Evolutionary conservation across 2,113 vertebrate species (phyloP), one percentile per base, ranked within the genome.

Genomic region (Turdus rufiventris): DNA sequence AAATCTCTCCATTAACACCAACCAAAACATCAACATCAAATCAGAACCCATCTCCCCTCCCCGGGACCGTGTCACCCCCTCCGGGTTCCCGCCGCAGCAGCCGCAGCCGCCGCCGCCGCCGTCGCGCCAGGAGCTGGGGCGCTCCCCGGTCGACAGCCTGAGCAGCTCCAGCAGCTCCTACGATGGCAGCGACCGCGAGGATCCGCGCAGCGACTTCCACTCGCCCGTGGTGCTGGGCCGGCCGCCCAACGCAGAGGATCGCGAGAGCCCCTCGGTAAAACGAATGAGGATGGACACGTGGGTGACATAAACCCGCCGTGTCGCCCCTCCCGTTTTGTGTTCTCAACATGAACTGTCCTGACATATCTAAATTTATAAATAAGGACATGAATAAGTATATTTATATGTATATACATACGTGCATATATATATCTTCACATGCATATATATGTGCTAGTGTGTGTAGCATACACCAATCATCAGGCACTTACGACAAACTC

Each of bases 111-210:
- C 96, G n/a, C 98, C 97, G 53, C 98, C 97, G 8, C 98, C 97
- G 82, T 97, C 98, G 56, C 98, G 99, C 63, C 99, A 99, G 96
- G 99, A 99, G 57, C 96, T 99, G 98, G 99, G 99, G 70, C 98
- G 99, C 94, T 99, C 99, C 11, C 99, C 99, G 0, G 99, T 99
- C 18, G 99, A 99, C 98, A 99, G 99, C 96, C 98, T 99, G 94
- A 99, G 99, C 97, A 99, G 99, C 95, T 99, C 99, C 29, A 99
- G 99, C 98, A 99, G 99, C 97, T 99, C 99, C 24, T 99, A 99
- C 2, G 99, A 99, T 0, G 99, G 99, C 95, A 99, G 99, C 33
- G 99, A 99, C 67, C 98, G 99, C 1, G 99, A 99, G 87, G 99
- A 99, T 65, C 99, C 98, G 3, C 97, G 99, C 51, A 97, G 97